Base-by-base conservation (phyloP, 2,113 vertebrate species). In the Perccottus glenii region DNA sequence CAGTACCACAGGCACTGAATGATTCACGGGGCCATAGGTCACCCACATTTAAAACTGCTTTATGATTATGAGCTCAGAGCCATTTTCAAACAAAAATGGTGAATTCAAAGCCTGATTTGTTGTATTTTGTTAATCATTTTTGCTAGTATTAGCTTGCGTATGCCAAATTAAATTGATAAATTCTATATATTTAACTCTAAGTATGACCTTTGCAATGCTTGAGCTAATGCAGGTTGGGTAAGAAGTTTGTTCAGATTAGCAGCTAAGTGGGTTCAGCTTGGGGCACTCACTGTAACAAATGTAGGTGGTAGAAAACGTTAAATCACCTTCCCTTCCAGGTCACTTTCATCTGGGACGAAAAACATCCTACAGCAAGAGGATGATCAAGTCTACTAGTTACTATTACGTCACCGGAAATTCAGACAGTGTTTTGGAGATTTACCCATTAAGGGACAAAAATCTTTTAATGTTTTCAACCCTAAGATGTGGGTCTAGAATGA, bases 21-120 rank as follows among this genome's bases (percentile, higher is more conserved):
- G 77, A 87, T 76, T 83, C 64, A 83, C 73, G 35, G 11, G 73
- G 75, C 46, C 62, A 58, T 0, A 84, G 75, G 80, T 81, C 70
- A n/a, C 2, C 38, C 11, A 5, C 67, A 50, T 60, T 73, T 63
- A 58, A 36, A 73, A 86, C 67, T 65, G 79, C 72, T 88, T 87
- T 74, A 69, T 64, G 86, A 87, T 78, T 81, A 72, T 76, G 73
- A 43, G 64, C 78, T 78, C 59, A 73, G 45, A 73, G 76, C 48
- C 57, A 7, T 75, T 84, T 82, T 67, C 42, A 74, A 78, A 42
- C 42, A 4, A 80, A 67, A 80, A 36, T 6, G 43, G 52, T n/a
- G 60, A 42, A 46, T 40, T 65, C 46, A 81, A 62, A 45, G n/a
- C 7, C 12, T 27, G 7, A 1, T 0, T 16, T 46, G 50, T 70